Evolutionary conservation across 2,888 invertebrate species (phyloP).

Genomic region (Rotaria magnacalcarata): DNA sequence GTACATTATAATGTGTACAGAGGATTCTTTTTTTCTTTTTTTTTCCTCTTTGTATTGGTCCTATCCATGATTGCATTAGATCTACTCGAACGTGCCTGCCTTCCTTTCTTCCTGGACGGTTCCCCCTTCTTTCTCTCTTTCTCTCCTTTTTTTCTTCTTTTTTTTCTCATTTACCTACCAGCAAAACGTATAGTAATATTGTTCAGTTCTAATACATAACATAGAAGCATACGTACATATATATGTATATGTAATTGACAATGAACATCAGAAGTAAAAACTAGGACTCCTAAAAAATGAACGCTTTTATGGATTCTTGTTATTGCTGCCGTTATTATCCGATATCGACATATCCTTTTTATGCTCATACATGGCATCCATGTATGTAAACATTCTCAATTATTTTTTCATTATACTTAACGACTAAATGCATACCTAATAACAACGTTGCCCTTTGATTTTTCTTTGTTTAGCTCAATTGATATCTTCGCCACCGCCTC

Average conservation of each 20-base stretch:
- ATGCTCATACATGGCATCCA: background rate
- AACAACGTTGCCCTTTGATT: too few relatives aligned
- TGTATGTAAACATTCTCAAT: background rate
- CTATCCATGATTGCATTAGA: slow-evolving; percentile 6
- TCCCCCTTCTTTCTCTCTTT: background rate
- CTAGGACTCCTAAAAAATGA: background rate
- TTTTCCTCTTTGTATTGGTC: background rate
- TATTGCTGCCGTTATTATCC: background rate
- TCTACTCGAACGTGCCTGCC: slow-evolving; percentile 24
- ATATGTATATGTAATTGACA: background rate
- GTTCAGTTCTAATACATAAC: background rate
- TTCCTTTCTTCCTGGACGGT: slow-evolving; percentile 22
- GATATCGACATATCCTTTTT: background rate
- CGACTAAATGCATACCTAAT: background rate
- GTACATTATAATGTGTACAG: background rate
- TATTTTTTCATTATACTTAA: too few relatives aligned
- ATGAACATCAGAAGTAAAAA: background rate
- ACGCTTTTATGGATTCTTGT: background rate
- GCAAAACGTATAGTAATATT: background rate
- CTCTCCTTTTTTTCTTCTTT: background rate
- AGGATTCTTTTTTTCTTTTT: slow-evolving; percentile 1
- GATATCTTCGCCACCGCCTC: background rate
- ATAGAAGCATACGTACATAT: background rate
- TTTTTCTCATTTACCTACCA: background rate
- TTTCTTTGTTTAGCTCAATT: background rate